Evolutionary conservation across 2,888 invertebrate species (phyloP).

Genomic region (Autographa pulchrina): DNA sequence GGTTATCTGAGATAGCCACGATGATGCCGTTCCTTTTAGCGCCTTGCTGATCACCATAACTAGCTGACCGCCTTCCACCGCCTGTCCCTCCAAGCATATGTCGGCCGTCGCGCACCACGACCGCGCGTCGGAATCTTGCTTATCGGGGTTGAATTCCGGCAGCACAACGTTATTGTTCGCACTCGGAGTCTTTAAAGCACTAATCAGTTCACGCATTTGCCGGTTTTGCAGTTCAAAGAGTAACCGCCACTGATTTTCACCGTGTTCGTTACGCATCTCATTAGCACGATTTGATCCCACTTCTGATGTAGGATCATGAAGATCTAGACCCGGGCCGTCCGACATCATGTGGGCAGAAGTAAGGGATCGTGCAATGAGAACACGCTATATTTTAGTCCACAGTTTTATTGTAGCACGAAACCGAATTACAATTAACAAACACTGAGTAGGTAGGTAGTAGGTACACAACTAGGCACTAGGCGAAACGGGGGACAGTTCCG

Average conservation of each 20-base stretch:
- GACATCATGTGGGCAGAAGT: slow-evolving; percentile 1
- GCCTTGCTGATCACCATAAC: background rate
- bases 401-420: background rate
- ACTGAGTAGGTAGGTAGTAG: background rate
- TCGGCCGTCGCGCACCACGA: background rate
- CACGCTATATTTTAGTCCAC: background rate
- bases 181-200: background rate
- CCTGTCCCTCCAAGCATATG: background rate
- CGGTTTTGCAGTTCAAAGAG: slow-evolving; percentile 7
- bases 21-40: slow-evolving; percentile 19
- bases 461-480: background rate
- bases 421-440: background rate
- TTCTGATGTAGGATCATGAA: background rate
- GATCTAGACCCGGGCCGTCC: background rate
- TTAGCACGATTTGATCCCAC: background rate
- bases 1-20: slow-evolving; percentile 42
- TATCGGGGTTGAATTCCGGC: background rate
- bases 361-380: background rate
- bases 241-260: slow-evolving; percentile 5
- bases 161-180: background rate
- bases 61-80: background rate
- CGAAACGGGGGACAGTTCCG: background rate
- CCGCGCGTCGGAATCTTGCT: background rate
- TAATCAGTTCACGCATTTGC: background rate
- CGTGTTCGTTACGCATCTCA: background rate